Base-by-base conservation (phyloP, 2,888 invertebrate species). In the Orchesella flavescens region DNA sequence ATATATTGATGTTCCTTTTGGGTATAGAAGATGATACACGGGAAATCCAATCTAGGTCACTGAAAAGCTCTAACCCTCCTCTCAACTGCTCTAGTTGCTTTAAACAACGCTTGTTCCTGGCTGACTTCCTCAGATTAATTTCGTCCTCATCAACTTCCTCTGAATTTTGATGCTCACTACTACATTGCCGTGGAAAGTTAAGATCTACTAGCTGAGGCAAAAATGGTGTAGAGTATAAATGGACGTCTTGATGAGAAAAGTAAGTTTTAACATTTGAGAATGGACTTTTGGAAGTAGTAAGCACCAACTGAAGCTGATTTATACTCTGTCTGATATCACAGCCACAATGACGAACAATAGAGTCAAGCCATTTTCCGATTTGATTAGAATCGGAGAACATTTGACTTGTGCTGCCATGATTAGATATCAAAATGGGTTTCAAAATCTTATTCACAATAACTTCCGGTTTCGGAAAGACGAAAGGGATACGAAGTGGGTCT, bases 241-340 rank as follows among this genome's bases (percentile, higher is more conserved):
- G 82, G 19, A 82, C 75, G 44, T 75, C 82, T 15, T 71, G 23
- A 24, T 71, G 75, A 9, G 75, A 68, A 0, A 82, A 61, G 46
- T 34, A 17, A 10, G 44, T 55, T 15, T 55, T n/a, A 15, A 21
- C 34, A 0, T 34, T 2, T 7, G 61, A 24, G 53, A 17, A 17
- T 5, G 10, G 12, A 2, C 17, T 49, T 1, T 9, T 15, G n/a
- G 49, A 76, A 19, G 75, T 75, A 44, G 59, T 68, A n/a, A 84
- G 68, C 9, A 87, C 72, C 24, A 88, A 69, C 59, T 88, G 87
- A 10, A 80, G 74, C 75, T 88, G 86, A 83, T 88, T 87, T 34
- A 88, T 87, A 44, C 77, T 68, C 59, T 81, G 85, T 1, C 87
- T 84, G 73, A 88, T 84, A 57, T 88, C 88, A 74, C 84, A 80